Conservation (phyloP, 2,797 vertebrate genomes). For the Anguilla megastoma region DNA sequence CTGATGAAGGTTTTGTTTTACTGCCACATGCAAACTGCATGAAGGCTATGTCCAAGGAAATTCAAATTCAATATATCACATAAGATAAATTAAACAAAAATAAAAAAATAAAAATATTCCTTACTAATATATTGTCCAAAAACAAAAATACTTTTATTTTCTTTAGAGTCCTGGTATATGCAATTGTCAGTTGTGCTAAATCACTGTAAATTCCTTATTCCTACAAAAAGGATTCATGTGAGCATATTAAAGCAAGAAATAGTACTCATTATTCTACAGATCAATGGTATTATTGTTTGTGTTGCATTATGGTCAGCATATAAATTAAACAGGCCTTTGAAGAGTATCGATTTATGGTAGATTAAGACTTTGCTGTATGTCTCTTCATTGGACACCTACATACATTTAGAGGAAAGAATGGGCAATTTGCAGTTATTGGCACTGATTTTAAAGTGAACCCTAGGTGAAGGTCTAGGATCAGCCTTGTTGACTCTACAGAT, state of each 20-base stretch:
- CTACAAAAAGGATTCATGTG: not conserved
- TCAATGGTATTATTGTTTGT: not conserved
- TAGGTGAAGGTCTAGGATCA: not conserved
- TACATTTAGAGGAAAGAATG: not conserved
- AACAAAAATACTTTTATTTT: not conserved
- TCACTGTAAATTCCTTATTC: not conserved
- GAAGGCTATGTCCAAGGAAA: not conserved
- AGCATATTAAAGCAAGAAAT: not conserved
- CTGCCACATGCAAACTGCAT: not conserved
- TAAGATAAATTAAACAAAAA: not conserved
- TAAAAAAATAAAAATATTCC: not conserved
- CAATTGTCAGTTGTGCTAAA: not conserved
- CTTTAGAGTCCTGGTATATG: not conserved
- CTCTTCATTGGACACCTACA: not conserved
- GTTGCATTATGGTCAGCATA: not conserved
- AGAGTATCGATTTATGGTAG: not conserved
- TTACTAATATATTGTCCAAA: not conserved
- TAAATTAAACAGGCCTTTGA: not conserved
- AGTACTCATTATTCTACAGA: not conserved
- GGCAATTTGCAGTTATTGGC: not conserved
- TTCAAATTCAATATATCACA: conserved; percentile 10
- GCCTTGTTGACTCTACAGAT: not conserved
- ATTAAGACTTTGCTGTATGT: not conserved
- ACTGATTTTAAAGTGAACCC: not conserved
- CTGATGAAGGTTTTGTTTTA: conserved; percentile 16